Percentiles rank a stretch among this genome's conserved stretches.
phyloP scores from a whole-genome alignment of 2,888 invertebrate species.

The Drosophila demipolita region DNA sequence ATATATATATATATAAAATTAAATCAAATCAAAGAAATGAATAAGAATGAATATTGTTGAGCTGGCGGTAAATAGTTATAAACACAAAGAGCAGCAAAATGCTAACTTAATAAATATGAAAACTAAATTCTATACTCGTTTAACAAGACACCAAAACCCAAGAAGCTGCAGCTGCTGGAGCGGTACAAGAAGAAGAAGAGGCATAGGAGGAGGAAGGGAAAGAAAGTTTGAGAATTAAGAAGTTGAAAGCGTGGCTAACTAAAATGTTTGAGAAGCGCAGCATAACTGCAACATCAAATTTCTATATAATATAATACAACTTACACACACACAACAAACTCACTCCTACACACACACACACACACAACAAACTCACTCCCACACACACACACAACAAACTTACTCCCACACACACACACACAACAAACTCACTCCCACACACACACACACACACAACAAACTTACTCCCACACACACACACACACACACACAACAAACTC shows the following conservation, averaged over 20 bases:
- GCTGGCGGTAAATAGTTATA: conserved; percentile 59
- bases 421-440: too few relatives aligned
- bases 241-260: conserved; percentile 52
- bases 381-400: conserved; percentile 29
- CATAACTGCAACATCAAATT: conserved; percentile 56
- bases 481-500: conserved; percentile 33
- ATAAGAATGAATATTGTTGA: conserved; percentile 41
- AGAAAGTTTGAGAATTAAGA: conserved; percentile 16
- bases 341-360: too few relatives aligned
- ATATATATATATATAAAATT: conserved; percentile 18
- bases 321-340: conserved; percentile 31
- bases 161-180: conserved; percentile 16
- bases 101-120: conserved; percentile 60
- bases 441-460: conserved; percentile 25
- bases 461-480: conserved; percentile 24
- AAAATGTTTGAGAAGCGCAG: conserved; percentile 39
- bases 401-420: conserved; percentile 41
- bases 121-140: conserved; percentile 76
- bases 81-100: conserved; percentile 45
- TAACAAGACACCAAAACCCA: conserved; percentile 73
- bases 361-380: conserved; percentile 20
- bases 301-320: conserved; percentile 63
- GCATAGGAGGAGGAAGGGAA: not conserved
- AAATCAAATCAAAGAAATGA: conserved; percentile 46
- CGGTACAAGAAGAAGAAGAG: conserved; percentile 5